Percentiles rank a stretch among this genome's conserved stretches.
Evolutionary conservation across 2,797 vertebrate species (phyloP).

Genomic region (Cygnus olor): DNA sequence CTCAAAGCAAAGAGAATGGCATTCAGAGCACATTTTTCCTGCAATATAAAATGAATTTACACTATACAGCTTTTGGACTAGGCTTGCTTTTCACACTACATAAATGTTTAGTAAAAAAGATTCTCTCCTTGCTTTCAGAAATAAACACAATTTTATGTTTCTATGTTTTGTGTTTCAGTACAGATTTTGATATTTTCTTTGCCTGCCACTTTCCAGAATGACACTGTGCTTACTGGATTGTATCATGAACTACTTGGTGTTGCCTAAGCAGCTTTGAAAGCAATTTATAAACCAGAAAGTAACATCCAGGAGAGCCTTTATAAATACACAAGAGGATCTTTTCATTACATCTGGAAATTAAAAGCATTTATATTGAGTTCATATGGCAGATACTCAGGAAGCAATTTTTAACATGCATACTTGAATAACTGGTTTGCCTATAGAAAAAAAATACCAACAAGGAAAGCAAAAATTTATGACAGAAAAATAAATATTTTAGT

Average conservation of each 20-base stretch:
- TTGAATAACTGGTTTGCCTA: background rate
- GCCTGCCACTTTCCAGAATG: background rate
- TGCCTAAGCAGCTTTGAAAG: background rate
- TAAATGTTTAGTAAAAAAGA: background rate
- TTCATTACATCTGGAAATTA: slow-evolving; percentile 23
- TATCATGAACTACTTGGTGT: background rate
- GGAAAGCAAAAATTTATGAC: background rate
- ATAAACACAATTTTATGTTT: background rate
- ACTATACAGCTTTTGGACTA: background rate
- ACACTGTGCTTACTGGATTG: background rate
- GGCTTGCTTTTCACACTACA: background rate
- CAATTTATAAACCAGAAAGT: background rate
- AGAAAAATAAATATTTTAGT: background rate
- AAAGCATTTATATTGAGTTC: background rate
- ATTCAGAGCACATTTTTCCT: background rate
- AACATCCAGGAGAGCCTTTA: background rate
- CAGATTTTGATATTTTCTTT: background rate
- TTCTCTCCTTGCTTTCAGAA: background rate
- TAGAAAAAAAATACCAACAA: background rate
- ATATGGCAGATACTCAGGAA: background rate
- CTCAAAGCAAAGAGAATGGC: background rate
- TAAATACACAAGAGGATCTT: background rate
- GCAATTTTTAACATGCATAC: background rate
- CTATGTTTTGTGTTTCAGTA: background rate
- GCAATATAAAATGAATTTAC: background rate